Percentiles rank a stretch among this genome's conserved stretches.
Conservation (phyloP, 2,113 vertebrate genomes). For the Megalops atlanticus region DNA sequence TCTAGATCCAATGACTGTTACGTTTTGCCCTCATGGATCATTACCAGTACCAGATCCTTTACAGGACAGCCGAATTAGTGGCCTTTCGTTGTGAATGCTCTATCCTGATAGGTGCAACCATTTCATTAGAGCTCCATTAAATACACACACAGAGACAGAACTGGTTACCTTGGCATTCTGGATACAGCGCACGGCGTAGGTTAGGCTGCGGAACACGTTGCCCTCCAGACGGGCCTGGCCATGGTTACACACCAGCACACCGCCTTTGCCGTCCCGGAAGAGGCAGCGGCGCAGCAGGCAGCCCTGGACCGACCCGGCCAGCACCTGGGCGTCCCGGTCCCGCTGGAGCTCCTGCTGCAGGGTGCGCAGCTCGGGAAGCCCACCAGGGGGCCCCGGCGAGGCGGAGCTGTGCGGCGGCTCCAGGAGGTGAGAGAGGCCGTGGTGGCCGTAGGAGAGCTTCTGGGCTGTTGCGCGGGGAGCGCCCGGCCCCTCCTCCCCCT, state of each 20-base stretch:
- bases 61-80: background rate
- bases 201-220: slow-evolving; percentile 80
- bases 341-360: slow-evolving; percentile 82
- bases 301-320: slow-evolving; percentile 73
- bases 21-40: background rate
- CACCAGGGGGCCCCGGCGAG: slow-evolving; percentile 62
- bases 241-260: slow-evolving; percentile 78
- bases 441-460: slow-evolving; percentile 70
- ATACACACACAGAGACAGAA: background rate
- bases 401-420: slow-evolving; percentile 61
- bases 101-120: background rate
- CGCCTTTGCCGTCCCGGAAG: slow-evolving; percentile 82
- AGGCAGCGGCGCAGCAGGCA: slow-evolving; percentile 82
- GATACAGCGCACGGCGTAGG: slow-evolving; percentile 79
- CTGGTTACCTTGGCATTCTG: slow-evolving; percentile 79
- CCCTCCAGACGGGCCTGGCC: slow-evolving; percentile 82
- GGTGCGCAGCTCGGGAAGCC: slow-evolving; percentile 69
- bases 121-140: background rate
- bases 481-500: slow-evolving; percentile 3
- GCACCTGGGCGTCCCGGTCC: slow-evolving; percentile 76
- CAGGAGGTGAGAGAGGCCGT: slow-evolving; percentile 73
- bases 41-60: background rate
- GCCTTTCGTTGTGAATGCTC: background rate
- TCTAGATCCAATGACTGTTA: no score
- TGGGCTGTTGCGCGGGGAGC: slow-evolving; percentile 31